phyloP scores from a whole-genome alignment of 2,888 invertebrate species.

The Syrista parreyssii region DNA sequence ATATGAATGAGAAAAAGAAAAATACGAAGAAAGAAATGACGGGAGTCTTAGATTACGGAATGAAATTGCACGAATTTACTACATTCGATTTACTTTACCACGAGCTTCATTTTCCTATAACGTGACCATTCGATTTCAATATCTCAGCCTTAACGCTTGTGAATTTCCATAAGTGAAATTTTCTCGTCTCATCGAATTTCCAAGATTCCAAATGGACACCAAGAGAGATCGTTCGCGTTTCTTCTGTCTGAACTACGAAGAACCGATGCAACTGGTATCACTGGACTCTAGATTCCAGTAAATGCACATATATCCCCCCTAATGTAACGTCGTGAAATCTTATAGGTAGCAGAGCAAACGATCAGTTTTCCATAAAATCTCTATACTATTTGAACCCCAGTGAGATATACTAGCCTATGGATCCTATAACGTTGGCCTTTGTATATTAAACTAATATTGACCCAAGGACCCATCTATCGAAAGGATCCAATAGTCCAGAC shows the following conservation, averaged over 20 bases:
- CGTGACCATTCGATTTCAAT: background rate
- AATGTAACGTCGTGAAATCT: background rate
- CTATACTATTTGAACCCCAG: background rate
- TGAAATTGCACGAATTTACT: background rate
- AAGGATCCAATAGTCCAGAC: conserved; percentile 29
- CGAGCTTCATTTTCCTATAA: background rate
- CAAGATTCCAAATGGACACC: background rate
- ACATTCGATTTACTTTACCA: background rate
- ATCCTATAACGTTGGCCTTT: conserved; percentile 43
- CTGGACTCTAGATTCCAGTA: background rate
- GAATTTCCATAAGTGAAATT: background rate
- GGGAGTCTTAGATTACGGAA: background rate
- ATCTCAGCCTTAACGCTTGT: background rate
- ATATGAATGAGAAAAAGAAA: background rate
- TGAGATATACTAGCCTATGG: conserved; percentile 4
- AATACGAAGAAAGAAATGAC: background rate
- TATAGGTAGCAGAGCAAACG: background rate
- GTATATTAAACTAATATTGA: conserved; percentile 49
- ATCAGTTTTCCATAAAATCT: background rate
- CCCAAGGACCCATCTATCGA: conserved; percentile 31
- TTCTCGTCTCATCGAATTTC: background rate
- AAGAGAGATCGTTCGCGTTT: background rate
- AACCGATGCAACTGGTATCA: background rate
- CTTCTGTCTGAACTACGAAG: background rate
- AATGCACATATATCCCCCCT: background rate